Base-by-base conservation (phyloP, 2,888 invertebrate species). In the Steinernema hermaphroditum region DNA sequence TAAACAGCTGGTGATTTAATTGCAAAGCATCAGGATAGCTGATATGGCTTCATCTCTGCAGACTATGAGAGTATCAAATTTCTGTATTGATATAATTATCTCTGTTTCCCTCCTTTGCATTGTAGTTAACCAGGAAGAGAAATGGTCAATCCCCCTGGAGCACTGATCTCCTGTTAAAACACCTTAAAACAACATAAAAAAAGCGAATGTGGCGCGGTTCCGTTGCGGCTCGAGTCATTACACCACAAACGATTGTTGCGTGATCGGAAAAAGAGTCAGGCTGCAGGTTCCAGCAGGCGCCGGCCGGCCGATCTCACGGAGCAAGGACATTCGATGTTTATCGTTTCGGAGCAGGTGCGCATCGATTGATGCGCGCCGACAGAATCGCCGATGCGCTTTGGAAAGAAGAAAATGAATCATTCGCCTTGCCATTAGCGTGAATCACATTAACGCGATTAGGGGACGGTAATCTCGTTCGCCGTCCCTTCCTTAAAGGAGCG, bases 241-340 rank as follows among this genome's bases (percentile, higher is more conserved):
- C 62, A 62, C 16, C 34, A 32, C 32, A 32, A 62, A 62, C 14
- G 29, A n/a, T 62, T 62, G 62, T 62, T 62, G 62, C 62, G 62
- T 62, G 62, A 16, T 16, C 46, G 16, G 46, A 46, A 46, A 46
- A 46, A 46, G 9, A 46, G 46, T 46, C 22, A 46, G n/a, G n/a
- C 46, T 46, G 16, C 22, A 19, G 46, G 16, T 46, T 46, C 6
- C 6, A 46, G 16, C 46, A 46, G 16, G 22, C 46, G 46, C 46
- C 46, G 46, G 22, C 46, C 46, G 46, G 46, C 46, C 46, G 46
- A 46, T 46, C 46, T 19, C 46, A 19, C n/a, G 22, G 46, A 16
- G 22, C 46, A 46, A 46, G 46, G 46, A 46, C 46, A 46, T 46
- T 46, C 46, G 46, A n/a, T 46, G 46, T 46, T 46, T 46, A 46